phyloP scores from a whole-genome alignment of 2,113 vertebrate genomes.

The Muntiacus reevesi region DNA sequence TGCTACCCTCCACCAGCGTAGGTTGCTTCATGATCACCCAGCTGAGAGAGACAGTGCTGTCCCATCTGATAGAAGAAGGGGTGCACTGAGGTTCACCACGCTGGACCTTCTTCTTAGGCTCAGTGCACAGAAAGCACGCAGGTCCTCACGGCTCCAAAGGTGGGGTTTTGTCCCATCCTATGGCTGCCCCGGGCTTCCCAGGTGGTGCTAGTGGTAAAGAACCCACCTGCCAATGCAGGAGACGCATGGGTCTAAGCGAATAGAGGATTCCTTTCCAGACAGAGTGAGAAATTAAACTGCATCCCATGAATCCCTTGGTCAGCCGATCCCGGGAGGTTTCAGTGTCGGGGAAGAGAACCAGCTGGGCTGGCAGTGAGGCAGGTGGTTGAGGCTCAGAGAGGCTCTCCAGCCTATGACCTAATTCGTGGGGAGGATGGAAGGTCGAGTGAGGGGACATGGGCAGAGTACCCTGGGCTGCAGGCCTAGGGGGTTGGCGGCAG shows the following conservation, averaged over 20 bases:
- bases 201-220: neutral
- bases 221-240: neutral
- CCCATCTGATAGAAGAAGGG: no score
- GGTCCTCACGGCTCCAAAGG: accelerated
- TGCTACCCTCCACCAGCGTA: neutral
- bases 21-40: accelerated
- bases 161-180: accelerated
- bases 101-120: no score
- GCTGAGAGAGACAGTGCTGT: neutral
- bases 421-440: neutral
- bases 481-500: neutral
- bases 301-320: neutral
- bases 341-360: neutral
- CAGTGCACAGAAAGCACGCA: accelerated
- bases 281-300: neutral
- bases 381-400: neutral
- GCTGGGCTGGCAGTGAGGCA: neutral
- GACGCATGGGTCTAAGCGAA: neutral
- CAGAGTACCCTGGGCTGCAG: neutral
- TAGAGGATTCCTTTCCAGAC: neutral
- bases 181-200: neutral
- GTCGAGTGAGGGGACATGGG: neutral
- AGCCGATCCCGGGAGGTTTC: neutral
- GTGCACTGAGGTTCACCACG: neutral
- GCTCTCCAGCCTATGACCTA: neutral